These are phyloP conservation scores for honey bee (Apis mellifera) DNA, from an alignment of 1,140 invertebrate genomes.

Conservation along the genomic window DNA sequence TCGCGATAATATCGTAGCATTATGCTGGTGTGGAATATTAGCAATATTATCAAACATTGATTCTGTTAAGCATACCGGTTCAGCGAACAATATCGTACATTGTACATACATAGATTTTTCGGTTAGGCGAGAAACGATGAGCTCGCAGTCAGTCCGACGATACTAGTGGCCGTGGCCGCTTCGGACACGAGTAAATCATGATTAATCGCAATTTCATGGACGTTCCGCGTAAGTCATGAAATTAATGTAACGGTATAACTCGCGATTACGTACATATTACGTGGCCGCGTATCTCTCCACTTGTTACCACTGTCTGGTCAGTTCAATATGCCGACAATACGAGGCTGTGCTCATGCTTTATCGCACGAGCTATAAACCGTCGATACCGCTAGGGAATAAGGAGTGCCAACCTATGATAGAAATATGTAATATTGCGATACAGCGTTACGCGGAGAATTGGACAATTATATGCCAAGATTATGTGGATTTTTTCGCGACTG, in stretches of 20 bases:
- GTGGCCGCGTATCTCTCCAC: constrained; percentile 23
- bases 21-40: neutral
- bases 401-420: constrained; percentile 6
- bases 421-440: constrained; percentile 12
- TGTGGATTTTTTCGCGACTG: neutral
- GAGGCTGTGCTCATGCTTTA: constrained; percentile 22
- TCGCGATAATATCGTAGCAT: neutral
- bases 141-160: neutral
- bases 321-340: constrained; percentile 3
- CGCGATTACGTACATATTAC: constrained; percentile 39
- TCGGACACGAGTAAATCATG: constrained; percentile 30
- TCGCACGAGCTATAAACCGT: constrained; percentile 4
- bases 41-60: constrained; percentile 19
- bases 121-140: neutral
- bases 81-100: neutral
- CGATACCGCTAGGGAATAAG: constrained; percentile 19
- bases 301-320: neutral
- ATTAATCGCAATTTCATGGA: constrained; percentile 47
- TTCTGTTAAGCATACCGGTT: neutral
- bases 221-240: constrained; percentile 37
- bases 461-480: neutral
- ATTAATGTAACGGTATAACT: constrained; percentile 50
- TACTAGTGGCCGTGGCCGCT: neutral
- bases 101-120: constrained; percentile 16
- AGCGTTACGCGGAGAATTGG: neutral